Base-by-base conservation (phyloP, 1,140 invertebrate species). In the Maniola jurtina region DNA sequence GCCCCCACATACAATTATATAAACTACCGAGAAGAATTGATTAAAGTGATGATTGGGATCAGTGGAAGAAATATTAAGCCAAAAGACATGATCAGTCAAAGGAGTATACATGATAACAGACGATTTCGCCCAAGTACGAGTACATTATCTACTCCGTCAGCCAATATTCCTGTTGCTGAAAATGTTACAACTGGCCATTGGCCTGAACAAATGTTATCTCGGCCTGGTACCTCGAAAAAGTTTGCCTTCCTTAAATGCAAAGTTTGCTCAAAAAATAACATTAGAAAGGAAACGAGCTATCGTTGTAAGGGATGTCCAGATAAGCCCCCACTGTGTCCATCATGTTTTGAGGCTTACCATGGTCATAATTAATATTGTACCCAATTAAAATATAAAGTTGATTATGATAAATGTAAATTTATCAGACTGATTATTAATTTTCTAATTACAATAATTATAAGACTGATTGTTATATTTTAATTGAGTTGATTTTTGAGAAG, bases 291-390 rank as follows among this genome's bases (percentile, higher is more conserved):
- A 65, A 73, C 72, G 13, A 70, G 68, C 16, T 70, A 70, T 16
- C 40, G 65, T 35, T 73, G 72, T 48, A 66, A 70, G 63, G 68
- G 68, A 61, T 70, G 72, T 50, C 61, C 59, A n/a, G 10, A 68
- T 25, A 66, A 63, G 50, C 65, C 66, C 15, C 62, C 68, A 47
- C 36, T 73, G 16, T 73, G 72, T 58, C 65, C 72, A 64, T 47
- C 57, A 38, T 71, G 69, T 36, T 75, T 75, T 70, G 54, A 62
- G 38, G 45, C 52, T 15, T 67, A 40, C 16, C 65, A 67, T 67
- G 5, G 9, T 38, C 5, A 9, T 38, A 38, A 6, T 38, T 38
- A 38, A 5, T 6, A 5, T 38, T 5, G 9, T 38, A 6, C 9
- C n/a, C n/a, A n/a, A n/a, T 38, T 38, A 38, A 9, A 38, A 6